Percentiles rank a stretch among this genome's conserved stretches.
phyloP scores from a whole-genome alignment of 2,888 invertebrate genomes.

The Eupithecia abbreviata region DNA sequence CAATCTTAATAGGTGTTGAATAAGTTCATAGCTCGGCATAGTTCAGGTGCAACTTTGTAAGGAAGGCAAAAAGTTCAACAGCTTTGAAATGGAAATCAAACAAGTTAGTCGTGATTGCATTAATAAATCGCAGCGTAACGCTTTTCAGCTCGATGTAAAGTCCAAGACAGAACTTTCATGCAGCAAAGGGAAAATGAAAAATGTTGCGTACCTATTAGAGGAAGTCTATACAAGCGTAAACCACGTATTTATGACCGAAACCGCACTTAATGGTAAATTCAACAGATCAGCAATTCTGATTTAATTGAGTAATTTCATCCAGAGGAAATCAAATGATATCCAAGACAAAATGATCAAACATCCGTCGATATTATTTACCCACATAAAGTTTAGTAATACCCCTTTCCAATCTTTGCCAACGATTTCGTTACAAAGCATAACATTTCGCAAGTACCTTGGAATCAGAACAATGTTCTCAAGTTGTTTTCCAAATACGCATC shows the following conservation, averaged over 20 bases:
- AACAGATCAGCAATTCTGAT: not conserved
- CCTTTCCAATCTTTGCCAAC: not conserved
- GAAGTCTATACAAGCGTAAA: not conserved
- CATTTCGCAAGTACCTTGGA: slow-evolving; percentile 3
- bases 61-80: slow-evolving; percentile 12
- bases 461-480: slow-evolving; percentile 17
- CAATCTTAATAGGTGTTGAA: slow-evolving; percentile 32
- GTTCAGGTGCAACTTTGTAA: slow-evolving; percentile 10
- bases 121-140: not conserved
- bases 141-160: not conserved
- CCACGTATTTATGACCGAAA: not conserved
- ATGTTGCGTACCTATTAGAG: not conserved
- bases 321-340: slow-evolving; percentile 1
- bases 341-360: not conserved
- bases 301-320: not conserved
- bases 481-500: slow-evolving; percentile 30
- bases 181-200: not conserved
- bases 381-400: not conserved
- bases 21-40: slow-evolving; percentile 26
- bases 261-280: not conserved
- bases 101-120: slow-evolving; percentile 13
- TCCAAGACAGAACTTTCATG: not conserved
- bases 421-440: not conserved
- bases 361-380: not conserved
- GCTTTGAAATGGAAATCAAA: slow-evolving; percentile 9